Evolutionary conservation across 2,797 vertebrate species (phyloP).

Genomic region (Orientallactaga sibirica): DNA sequence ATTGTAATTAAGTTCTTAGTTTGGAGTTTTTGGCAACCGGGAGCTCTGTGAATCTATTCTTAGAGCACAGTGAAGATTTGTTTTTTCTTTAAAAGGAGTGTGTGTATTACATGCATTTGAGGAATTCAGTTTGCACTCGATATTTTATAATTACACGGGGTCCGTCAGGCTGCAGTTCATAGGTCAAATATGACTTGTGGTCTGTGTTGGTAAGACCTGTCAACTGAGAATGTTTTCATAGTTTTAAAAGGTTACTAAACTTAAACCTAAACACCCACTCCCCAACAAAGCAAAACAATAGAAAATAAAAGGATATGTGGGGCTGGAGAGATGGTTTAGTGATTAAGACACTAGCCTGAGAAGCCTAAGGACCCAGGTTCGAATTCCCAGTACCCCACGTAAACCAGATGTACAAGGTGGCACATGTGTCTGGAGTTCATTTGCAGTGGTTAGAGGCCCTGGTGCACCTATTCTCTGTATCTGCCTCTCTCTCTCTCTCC

Average conservation of each 20-base stretch:
- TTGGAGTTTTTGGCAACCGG: background rate
- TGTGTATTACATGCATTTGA: background rate
- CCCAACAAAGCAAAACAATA: background rate
- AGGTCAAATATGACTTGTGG: background rate
- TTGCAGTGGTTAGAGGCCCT: no score
- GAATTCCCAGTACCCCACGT: no score
- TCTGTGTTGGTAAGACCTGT: background rate
- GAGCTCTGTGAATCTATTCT: background rate
- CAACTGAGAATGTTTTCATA: conserved; percentile 20
- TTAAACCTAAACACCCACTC: background rate
- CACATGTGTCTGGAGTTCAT: no score
- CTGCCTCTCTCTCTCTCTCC: no score
- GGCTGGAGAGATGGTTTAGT: no score
- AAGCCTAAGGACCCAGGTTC: no score
- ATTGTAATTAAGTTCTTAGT: background rate
- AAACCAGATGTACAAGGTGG: no score
- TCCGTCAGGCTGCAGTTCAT: background rate
- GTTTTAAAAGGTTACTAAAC: conserved; percentile 24
- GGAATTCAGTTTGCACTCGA: background rate
- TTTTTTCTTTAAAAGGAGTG: background rate
- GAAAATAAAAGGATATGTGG: background rate
- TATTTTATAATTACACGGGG: background rate
- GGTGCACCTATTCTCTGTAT: no score
- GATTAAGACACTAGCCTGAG: no score
- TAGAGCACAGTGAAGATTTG: background rate